These are phyloP conservation scores for Littorina saxatilis DNA, from an alignment of 1,140 invertebrate species.

Conservation along the genomic window DNA sequence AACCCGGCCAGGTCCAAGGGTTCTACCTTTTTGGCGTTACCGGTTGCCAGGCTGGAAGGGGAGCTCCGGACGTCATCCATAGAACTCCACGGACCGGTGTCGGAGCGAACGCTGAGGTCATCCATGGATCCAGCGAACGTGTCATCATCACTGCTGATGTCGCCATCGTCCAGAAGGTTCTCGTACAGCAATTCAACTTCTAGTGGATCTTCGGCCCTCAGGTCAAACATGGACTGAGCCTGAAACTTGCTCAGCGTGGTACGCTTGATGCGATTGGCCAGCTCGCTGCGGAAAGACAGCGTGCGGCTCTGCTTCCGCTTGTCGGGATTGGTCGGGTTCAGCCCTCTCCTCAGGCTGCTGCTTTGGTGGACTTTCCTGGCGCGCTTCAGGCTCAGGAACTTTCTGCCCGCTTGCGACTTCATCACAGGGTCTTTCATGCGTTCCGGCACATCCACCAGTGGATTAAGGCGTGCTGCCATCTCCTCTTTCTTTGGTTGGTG, in stretches of 20 bases:
- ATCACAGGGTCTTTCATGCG: not conserved
- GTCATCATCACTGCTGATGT: conserved; percentile 14
- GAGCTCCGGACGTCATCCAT: not conserved
- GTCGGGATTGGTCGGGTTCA: not conserved
- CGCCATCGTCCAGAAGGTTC: conserved; percentile 41
- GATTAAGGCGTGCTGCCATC: no score
- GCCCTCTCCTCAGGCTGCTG: not conserved
- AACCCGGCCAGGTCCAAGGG: not conserved
- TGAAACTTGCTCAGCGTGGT: not conserved
- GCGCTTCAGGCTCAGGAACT: not conserved
- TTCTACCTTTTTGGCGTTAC: not conserved
- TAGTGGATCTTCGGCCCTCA: conserved; percentile 4
- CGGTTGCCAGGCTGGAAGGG: not conserved
- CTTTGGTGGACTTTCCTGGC: not conserved
- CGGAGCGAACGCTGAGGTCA: not conserved
- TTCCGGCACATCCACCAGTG: not conserved
- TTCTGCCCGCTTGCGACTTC: conserved; percentile 7
- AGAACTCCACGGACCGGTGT: not conserved
- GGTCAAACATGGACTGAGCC: conserved; percentile 30
- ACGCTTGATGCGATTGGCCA: conserved; percentile 38
- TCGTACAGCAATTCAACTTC: conserved; percentile 49
- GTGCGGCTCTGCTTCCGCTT: conserved; percentile 18
- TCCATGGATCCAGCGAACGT: not conserved
- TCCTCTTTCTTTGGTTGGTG: no score
- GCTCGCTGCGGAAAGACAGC: conserved; percentile 48